These are phyloP conservation scores for Tipula vernalis DNA, from an alignment of 2,888 invertebrate species.

Conservation along the genomic window DNA sequence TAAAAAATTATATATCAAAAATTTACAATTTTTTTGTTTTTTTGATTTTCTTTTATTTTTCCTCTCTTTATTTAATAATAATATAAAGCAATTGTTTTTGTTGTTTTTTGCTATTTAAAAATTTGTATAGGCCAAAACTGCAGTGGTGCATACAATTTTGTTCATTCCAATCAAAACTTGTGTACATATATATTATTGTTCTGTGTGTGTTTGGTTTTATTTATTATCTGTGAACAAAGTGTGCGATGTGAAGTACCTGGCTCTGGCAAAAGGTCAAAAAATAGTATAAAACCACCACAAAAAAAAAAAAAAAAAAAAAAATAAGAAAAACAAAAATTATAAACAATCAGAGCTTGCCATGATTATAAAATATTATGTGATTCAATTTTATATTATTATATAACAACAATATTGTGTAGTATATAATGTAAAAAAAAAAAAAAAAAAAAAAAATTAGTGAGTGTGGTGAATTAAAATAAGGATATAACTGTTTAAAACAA, in stretches of 20 bases:
- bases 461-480: background rate
- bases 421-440: background rate
- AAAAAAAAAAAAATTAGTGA: background rate
- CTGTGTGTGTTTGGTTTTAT: background rate
- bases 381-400: background rate
- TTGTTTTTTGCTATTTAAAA: background rate
- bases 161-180: background rate
- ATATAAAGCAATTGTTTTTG: background rate
- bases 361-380: background rate
- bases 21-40: background rate
- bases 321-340: too few relatives aligned
- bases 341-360: background rate
- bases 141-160: background rate
- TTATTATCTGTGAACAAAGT: background rate
- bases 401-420: background rate
- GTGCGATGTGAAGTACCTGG: background rate
- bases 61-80: background rate
- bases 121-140: background rate
- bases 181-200: background rate
- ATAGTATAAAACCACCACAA: background rate
- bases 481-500: background rate
- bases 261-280: background rate
- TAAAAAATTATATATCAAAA: slow-evolving; percentile 7
- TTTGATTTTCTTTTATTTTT: background rate
- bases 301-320: background rate